phyloP scores from a whole-genome alignment of 2,113 vertebrate genomes.

The Rhabdornis inornatus region DNA sequence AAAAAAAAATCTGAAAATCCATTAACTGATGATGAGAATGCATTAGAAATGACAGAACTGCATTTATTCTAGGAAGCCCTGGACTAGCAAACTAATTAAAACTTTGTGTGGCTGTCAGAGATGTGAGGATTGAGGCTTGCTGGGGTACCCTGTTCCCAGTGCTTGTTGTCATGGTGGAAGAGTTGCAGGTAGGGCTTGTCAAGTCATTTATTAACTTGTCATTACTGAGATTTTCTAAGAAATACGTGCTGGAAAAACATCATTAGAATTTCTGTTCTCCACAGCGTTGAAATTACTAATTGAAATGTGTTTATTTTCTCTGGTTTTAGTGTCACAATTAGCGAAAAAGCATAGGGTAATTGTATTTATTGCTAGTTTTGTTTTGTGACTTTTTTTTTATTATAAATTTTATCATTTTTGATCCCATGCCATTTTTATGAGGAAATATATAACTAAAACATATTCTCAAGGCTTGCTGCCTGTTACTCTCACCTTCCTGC shows the following conservation, averaged over 20 bases:
- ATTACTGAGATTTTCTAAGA: neutral
- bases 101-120: constrained; percentile 11
- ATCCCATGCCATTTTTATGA: neutral
- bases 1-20: neutral
- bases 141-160: neutral
- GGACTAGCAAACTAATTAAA: constrained; percentile 50
- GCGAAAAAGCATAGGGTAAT: neutral
- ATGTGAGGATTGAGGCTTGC: neutral
- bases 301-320: neutral
- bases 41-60: constrained; percentile 37
- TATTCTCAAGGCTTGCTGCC: neutral
- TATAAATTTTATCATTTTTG: fast-evolving
- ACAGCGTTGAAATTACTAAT: neutral
- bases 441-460: neutral
- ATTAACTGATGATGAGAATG: neutral
- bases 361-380: neutral
- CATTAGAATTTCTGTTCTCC: neutral
- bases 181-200: neutral
- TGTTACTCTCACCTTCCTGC: neutral
- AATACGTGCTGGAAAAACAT: neutral
- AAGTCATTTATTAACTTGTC: neutral
- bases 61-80: constrained; percentile 3
- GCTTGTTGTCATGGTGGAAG: neutral
- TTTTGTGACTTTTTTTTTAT: neutral
- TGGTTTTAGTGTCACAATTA: neutral